Evolutionary conservation across 2,888 invertebrate genomes (phyloP), one percentile per base, ranked within the genome.

Genomic region (Polyploca ridens): DNA sequence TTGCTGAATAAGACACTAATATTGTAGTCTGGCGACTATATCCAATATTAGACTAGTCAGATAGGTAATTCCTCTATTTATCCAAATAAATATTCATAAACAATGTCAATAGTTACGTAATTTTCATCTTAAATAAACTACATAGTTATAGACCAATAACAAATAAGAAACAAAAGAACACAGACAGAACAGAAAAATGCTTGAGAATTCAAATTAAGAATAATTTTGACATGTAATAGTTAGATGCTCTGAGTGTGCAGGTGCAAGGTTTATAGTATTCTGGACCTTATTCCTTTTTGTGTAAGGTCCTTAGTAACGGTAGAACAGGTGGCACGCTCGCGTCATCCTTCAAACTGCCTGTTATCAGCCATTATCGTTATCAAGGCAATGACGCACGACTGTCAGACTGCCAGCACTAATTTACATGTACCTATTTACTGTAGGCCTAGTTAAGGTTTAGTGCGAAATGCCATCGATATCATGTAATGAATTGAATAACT

Each of bases 321-420:
- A 10, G 54, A 54, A 54, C 54, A 19, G 54, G 54, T 54, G 54
- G 54, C 54, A 54, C 19, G 54, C 41, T 61, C 61, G 41, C 41
- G 65, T 76, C 75, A 79, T 76, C 75, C 79, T 76, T 77, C 76
- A 67, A 76, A 71, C 35, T 61, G 64, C 57, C 63, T 68, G 69
- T 76, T 83, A 83, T 82, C 83, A 82, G 66, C 73, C 66, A 79
- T 78, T 83, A 84, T 84, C 83, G 76, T 81, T 84, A 84, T 82
- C 85, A 74, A 67, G 66, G 64, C 63, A 65, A 79, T 84, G 84
- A 84, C 84, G 84, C 83, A 84, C 80, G 79, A 58, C 63, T 78
- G 82, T 78, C 82, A 81, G 77, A 75, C 67, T 74, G 41, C 72
- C 67, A 69, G 67, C 68, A 69, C 72, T 78, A 77, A 84, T 83